Evolutionary conservation across 2,888 invertebrate species (phyloP).

Genomic region (Erebia aethiops): DNA sequence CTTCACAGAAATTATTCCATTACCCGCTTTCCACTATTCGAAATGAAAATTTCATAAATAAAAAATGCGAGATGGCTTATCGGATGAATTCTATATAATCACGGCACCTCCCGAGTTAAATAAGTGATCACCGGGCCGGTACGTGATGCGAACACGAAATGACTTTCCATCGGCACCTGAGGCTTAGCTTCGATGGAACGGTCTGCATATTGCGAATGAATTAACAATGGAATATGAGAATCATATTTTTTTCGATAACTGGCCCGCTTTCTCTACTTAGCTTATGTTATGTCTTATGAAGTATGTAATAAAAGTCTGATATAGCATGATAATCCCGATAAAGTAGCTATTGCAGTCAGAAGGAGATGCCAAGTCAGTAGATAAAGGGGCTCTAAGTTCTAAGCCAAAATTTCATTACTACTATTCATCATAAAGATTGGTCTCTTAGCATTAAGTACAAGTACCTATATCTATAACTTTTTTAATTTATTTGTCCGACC

Average conservation of each 20-base stretch:
- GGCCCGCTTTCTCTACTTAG: background rate
- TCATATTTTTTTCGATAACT: background rate
- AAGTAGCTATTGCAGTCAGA: no score
- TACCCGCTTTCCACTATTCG: slow-evolving; percentile 58
- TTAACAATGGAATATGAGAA: slow-evolving; percentile 10
- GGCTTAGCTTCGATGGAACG: slow-evolving; percentile 43
- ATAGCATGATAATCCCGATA: no score
- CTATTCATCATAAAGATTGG: no score
- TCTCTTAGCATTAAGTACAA: no score
- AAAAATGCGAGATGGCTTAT: slow-evolving; percentile 69
- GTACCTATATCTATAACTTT: no score
- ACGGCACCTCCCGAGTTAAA: slow-evolving; percentile 74
- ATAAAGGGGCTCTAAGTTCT: no score
- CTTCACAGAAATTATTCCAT: slow-evolving; percentile 70
- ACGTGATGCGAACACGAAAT: slow-evolving; percentile 68
- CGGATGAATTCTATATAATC: slow-evolving; percentile 75
- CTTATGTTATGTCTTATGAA: background rate
- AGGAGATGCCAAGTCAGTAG: no score
- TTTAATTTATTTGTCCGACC: no score
- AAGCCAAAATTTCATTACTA: no score
- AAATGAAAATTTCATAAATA: slow-evolving; percentile 76
- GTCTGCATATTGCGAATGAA: slow-evolving; percentile 11
- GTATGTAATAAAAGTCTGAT: background rate
- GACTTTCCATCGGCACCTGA: slow-evolving; percentile 52
- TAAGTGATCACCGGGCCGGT: slow-evolving; percentile 76